Conservation (phyloP, 2,797 vertebrate species). For the Sebastes diaconus region DNA sequence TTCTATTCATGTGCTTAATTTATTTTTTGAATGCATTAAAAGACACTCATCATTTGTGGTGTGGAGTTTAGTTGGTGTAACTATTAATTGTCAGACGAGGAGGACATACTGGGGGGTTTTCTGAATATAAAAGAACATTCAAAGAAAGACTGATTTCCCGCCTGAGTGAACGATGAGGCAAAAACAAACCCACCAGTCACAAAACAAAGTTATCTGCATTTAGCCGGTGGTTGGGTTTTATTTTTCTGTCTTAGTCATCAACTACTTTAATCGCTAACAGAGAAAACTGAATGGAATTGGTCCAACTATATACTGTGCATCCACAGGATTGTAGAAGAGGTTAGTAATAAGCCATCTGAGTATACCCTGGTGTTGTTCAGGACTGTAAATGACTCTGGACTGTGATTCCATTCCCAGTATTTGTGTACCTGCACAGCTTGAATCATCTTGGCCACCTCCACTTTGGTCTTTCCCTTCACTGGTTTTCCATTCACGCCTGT, state of each 20-base stretch:
- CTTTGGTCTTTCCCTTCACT: constrained; percentile 97
- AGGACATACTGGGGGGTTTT: not conserved
- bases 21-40: not conserved
- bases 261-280: not conserved
- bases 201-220: not conserved
- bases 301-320: not conserved
- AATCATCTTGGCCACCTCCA: constrained; percentile 99
- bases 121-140: not conserved
- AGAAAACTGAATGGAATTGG: not conserved
- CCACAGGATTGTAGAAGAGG: not conserved
- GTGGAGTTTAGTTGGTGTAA: not conserved
- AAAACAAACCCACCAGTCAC: not conserved
- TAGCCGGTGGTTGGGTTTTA: not conserved
- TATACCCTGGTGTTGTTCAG: not conserved
- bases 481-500: constrained; percentile 95
- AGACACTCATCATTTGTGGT: not conserved
- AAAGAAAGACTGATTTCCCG: not conserved
- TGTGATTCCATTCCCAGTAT: not conserved
- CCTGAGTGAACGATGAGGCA: not conserved
- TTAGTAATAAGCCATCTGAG: not conserved
- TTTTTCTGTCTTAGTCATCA: not conserved
- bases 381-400: not conserved
- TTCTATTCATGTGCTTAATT: not conserved
- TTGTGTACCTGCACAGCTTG: constrained; percentile 92
- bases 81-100: not conserved